Percentiles rank a stretch among this genome's conserved stretches.
Conservation (phyloP, 2,113 vertebrate species). For the Microtus pennsylvanicus region DNA sequence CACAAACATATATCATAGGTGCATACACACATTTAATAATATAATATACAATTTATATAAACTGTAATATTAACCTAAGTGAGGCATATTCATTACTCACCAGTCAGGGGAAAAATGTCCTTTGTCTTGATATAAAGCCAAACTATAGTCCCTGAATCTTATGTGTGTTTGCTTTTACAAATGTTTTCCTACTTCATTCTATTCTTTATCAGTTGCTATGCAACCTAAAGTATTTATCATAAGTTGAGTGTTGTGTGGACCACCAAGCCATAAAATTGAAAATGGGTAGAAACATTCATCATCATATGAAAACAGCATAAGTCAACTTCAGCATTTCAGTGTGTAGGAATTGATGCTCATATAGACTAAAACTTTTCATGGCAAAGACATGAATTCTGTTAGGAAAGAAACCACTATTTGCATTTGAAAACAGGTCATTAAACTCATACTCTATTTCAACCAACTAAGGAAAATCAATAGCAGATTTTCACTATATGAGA, state of each 20-base stretch:
- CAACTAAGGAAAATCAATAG: not conserved
- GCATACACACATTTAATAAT: not conserved
- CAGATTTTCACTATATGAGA: not conserved
- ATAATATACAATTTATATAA: not conserved
- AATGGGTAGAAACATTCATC: not conserved
- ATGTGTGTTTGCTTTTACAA: not conserved
- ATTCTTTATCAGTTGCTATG: not conserved
- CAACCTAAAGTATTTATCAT: not conserved
- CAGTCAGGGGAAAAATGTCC: not conserved
- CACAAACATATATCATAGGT: not conserved
- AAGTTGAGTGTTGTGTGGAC: not conserved
- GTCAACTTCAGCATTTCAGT: not conserved
- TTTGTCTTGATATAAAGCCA: not conserved
- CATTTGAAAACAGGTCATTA: not conserved
- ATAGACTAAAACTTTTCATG: not conserved
- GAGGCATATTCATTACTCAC: not conserved
- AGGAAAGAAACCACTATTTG: not conserved
- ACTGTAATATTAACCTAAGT: not conserved
- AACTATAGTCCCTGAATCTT: not conserved
- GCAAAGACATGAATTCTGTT: not conserved
- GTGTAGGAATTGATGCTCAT: not conserved
- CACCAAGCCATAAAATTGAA: not conserved
- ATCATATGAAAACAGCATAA: not conserved
- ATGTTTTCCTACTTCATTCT: not conserved
- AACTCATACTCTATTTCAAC: not conserved